A percentile compares a stretch with the other conserved stretches of the same genome.
Evolutionary conservation across 2,113 vertebrate genomes (phyloP).

Genomic region (Sylvilagus bachmani): DNA sequence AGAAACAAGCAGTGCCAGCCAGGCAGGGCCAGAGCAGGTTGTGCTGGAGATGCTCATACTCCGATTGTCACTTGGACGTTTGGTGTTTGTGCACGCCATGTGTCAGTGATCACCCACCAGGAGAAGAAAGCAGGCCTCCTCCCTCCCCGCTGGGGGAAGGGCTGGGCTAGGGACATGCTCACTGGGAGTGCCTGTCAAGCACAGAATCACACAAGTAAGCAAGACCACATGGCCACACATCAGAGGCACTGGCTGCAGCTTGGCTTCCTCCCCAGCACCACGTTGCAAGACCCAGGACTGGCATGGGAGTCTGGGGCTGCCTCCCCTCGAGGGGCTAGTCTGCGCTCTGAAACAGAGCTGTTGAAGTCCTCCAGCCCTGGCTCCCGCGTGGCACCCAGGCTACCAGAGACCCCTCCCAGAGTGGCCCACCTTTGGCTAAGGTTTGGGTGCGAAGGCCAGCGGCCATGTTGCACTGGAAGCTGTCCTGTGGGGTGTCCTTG

Average conservation of each 20-base stretch:
- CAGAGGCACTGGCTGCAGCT: too few relatives aligned
- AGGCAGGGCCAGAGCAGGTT: not conserved
- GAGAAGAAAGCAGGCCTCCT: not conserved
- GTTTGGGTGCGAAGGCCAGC: not conserved
- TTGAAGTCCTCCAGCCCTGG: not conserved
- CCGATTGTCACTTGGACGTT: conserved; percentile 55
- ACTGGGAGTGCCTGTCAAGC: too few relatives aligned
- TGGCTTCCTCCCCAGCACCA: too few relatives aligned
- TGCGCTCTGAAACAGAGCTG: not conserved
- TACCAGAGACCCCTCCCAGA: not conserved
- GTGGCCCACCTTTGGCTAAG: not conserved
- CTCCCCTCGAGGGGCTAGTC: not conserved
- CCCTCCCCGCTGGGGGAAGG: not conserved
- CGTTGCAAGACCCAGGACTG: not conserved
- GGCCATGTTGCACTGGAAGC: not conserved
- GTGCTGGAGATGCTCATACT: not conserved
- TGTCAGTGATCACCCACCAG: not conserved
- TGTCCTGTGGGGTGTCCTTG: not conserved
- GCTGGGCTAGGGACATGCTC: too few relatives aligned
- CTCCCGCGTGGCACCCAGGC: not conserved
- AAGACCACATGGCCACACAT: too few relatives aligned
- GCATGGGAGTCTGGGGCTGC: too few relatives aligned
- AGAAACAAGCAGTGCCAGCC: not conserved
- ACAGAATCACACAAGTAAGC: too few relatives aligned
- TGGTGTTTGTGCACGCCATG: conserved; percentile 37